Conservation (phyloP, 2,888 invertebrate genomes). For the Rhamnusium bicolor region DNA sequence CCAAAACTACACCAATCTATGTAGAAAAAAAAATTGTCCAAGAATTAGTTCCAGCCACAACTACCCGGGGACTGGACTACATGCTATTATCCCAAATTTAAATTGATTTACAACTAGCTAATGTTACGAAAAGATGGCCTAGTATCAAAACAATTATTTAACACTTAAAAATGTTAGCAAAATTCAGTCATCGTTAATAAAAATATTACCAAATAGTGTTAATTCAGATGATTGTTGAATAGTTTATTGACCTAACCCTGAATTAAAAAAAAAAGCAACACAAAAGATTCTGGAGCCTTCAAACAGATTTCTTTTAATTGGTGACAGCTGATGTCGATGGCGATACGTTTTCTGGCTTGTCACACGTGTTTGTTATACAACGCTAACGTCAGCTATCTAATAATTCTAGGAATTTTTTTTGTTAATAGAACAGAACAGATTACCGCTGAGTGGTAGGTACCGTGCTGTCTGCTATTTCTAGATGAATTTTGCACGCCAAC, state of each 20-base stretch:
- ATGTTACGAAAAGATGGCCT: too few species aligned
- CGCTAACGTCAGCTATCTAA: not conserved
- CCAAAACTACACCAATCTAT: too few species aligned
- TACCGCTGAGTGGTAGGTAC: slow-evolving; percentile 6
- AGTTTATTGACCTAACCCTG: not conserved
- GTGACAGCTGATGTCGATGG: not conserved
- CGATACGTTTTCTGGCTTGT: not conserved
- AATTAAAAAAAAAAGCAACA: not conserved
- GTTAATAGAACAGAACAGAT: not conserved
- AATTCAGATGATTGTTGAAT: not conserved
- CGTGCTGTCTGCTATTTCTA: slow-evolving; percentile 15
- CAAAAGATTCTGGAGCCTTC: not conserved
- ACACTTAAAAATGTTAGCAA: too few species aligned
- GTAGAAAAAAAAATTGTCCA: too few species aligned
- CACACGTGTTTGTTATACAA: slow-evolving; percentile 9
- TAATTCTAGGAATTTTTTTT: slow-evolving; percentile 7
- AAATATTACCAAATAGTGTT: not conserved
- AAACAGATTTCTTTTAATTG: slow-evolving; percentile 7
- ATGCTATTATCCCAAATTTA: too few species aligned
- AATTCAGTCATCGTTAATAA: too few species aligned
- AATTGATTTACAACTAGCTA: too few species aligned
- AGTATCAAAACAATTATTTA: too few species aligned
- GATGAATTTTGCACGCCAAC: not conserved
- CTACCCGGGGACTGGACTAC: too few species aligned
- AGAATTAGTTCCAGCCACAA: too few species aligned